Conservation (phyloP, 2,797 vertebrate species). For the Sebastolobus altivelis region DNA sequence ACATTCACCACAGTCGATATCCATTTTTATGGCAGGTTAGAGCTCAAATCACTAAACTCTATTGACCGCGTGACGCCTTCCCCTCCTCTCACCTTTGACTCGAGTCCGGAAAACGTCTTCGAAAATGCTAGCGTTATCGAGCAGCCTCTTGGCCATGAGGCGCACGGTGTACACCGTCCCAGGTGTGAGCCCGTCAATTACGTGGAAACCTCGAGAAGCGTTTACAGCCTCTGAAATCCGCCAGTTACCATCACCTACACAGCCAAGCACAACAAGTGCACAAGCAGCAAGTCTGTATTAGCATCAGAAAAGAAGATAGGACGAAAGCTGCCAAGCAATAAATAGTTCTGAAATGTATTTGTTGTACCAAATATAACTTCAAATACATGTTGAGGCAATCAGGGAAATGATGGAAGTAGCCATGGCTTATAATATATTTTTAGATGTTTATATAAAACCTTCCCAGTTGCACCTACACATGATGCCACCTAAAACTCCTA, state of each 20-base stretch:
- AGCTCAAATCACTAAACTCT: slow-evolving; percentile 40
- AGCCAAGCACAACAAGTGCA: slow-evolving; percentile 81
- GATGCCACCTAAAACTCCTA: slow-evolving; percentile 44
- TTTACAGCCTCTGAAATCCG: slow-evolving; percentile 90
- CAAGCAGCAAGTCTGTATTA: slow-evolving; percentile 65
- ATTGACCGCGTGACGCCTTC: slow-evolving; percentile 14
- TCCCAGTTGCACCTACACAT: slow-evolving; percentile 40
- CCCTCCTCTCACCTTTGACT: slow-evolving; percentile 91
- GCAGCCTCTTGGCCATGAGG: slow-evolving; percentile 91
- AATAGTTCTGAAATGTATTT: slow-evolving; percentile 1
- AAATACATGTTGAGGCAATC: slow-evolving; percentile 31
- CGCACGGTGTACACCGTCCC: slow-evolving; percentile 90
- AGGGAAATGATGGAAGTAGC: slow-evolving; percentile 19
- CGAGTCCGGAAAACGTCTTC: slow-evolving; percentile 95
- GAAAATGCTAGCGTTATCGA: slow-evolving; percentile 94
- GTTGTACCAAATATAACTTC: slow-evolving; percentile 27
- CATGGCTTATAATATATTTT: slow-evolving; percentile 39
- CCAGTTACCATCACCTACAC: slow-evolving; percentile 91
- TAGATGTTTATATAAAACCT: slow-evolving; percentile 50
- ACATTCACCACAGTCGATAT: slow-evolving; percentile 24
- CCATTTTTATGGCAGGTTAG: slow-evolving; percentile 1
- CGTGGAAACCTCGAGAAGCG: slow-evolving; percentile 89
- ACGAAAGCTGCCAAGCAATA: slow-evolving; percentile 7
- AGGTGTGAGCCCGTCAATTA: slow-evolving; percentile 90
- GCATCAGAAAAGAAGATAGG: slow-evolving; percentile 20